Conservation (phyloP, 2,888 invertebrate species). For the Oasisia sp. region DNA sequence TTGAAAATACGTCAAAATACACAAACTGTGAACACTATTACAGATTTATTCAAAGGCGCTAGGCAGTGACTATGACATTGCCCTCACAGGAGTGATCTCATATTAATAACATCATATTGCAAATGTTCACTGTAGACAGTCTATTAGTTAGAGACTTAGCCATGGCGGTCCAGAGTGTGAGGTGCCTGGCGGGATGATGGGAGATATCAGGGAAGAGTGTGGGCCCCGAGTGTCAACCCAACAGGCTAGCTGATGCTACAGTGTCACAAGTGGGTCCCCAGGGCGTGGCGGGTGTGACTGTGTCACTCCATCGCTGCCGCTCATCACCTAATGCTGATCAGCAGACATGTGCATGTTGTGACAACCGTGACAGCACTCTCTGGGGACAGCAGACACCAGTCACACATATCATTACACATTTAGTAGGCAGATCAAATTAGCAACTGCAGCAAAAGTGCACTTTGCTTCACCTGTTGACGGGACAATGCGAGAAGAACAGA, state of each 20-base stretch:
- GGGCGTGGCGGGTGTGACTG: not conserved
- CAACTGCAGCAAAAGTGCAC: constrained; percentile 5
- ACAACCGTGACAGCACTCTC: not conserved
- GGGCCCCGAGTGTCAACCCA: not conserved
- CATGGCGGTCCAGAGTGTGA: not conserved
- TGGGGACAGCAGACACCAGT: not conserved
- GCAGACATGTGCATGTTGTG: not conserved
- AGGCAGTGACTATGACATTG: too few species aligned
- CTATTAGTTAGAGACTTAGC: not conserved
- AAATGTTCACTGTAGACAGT: not conserved
- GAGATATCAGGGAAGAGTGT: not conserved
- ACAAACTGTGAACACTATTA: too few species aligned
- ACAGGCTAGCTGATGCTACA: not conserved
- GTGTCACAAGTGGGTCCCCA: not conserved
- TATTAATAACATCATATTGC: too few species aligned
- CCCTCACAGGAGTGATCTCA: too few species aligned
- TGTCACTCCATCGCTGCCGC: not conserved
- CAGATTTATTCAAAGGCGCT: too few species aligned
- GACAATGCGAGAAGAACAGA: not conserved
- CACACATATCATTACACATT: constrained; percentile 17
- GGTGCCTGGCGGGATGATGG: not conserved
- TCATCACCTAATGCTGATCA: constrained; percentile 17
- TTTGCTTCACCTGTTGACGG: not conserved
- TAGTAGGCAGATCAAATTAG: constrained; percentile 9
- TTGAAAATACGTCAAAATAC: too few species aligned